Evolutionary conservation across 2,113 vertebrate genomes (phyloP), one percentile per base, ranked within the genome.

Genomic region (Grantiella picta): DNA sequence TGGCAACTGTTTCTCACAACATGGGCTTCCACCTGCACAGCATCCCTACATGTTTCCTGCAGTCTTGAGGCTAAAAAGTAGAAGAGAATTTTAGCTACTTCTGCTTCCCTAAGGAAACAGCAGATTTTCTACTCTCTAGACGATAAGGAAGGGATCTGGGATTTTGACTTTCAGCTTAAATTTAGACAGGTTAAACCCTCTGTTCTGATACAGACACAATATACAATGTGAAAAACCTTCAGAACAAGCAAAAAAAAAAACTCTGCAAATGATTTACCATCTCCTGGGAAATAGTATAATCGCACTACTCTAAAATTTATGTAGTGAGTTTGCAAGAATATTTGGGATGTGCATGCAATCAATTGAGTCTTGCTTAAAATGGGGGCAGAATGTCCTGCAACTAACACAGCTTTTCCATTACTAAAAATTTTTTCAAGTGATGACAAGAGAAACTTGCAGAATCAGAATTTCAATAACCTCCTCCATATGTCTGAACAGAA

Each of bases 401-500:
- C 29, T 90, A 91, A 70, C 63, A 87, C 2, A 20, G 54, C 29
- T 82, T 82, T 95, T 90, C 68, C 70, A 72, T 83, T 70, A 69
- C 86, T 75, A 95, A 56, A 44, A 12, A 7, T 70, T 75, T 88
- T 95, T 93, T 90, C 56, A 75, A 91, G 69, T 52, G 65, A 91
- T 61, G 69, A 91, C 50, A 82, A 89, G 95, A 95, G 44, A 90
- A 94, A 86, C 63, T 93, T 94, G 65, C 45, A 91, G 86, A 94
- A 90, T 71, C 60, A 75, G 82, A 93, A 96, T 95, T 95, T 95
- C 84, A 95, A 83, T 90, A 92, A 82, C 82, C 72, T 86, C 71
- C 76, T 93, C 93, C 93, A 94, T 92, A 96, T 95, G 88, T 94
- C 76, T 92, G 85, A 92, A 80, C 71, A 95, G 87, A 93, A 93